Base-by-base conservation (phyloP, 2,888 invertebrate species). In the Apodemia duryi region DNA sequence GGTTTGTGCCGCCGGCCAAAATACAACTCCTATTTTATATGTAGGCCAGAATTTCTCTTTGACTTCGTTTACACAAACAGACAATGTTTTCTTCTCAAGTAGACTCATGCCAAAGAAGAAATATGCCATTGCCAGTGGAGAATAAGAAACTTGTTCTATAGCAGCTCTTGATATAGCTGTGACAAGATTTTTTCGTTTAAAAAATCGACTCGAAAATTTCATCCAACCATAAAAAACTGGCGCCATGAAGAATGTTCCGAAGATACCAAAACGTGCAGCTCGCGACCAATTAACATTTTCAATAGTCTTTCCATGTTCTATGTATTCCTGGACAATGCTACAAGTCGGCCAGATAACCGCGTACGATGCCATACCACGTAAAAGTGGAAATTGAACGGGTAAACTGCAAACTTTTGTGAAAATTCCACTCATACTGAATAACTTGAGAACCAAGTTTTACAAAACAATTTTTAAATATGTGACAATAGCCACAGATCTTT, bases 151-250 rank as follows among this genome's bases (percentile, higher is more conserved):
- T 80, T 95, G 95, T 78, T 96, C 96, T 6, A 95, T 87, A 5
- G 74, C 74, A 2, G 90, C 86, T 70, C 90, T 77, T 0, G 93
- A 84, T 0, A 88, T 52, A 0, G 88, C 86, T 0, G 82, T 82
- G 2, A 66, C 70, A 0, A 89, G 66, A 29, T 75, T 74, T 63
- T 81, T 85, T 1, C 71, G 67, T 49, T 72, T 83, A 67, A 88
- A 89, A 62, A 85, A 85, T 9, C 77, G 74, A 57, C 80, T 81
- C 0, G 81, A 76, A n/a, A 78, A 85, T 54, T 94, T 94, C 73
- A 97, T 91, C 96, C 97, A 97, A 11, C 93, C 91, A 76, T 96
- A 96, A 2, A 96, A 88, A 0, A 95, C 95, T 1, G 97, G 97
- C 0, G 96, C 96, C 73, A 96, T 95, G 81, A 95, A 95, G 21